Percentiles rank a stretch among this genome's conserved stretches.
Conservation (phyloP, 2,797 vertebrate species). For the Syngnathus rostellatus region DNA sequence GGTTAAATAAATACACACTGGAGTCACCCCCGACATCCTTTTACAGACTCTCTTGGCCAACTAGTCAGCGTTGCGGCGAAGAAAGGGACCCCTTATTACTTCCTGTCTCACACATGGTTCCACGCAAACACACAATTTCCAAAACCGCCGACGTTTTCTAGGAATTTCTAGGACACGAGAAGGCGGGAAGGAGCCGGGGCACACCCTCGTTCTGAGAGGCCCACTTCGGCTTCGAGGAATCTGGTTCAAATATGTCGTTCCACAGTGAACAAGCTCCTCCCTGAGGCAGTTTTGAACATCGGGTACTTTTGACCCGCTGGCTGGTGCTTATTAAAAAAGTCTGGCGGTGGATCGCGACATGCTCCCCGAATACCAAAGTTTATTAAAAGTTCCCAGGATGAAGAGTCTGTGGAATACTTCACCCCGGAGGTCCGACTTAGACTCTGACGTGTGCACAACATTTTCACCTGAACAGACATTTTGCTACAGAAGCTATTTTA, state of each 20-base stretch:
- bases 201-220: conserved; percentile 25
- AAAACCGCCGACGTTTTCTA: not conserved
- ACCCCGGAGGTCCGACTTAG: too few relatives aligned
- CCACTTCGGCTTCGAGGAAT: conserved; percentile 41
- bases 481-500: too few relatives aligned
- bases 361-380: not conserved
- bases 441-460: conserved; percentile 16
- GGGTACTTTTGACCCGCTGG: not conserved
- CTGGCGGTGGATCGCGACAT: not conserved
- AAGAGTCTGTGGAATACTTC: not conserved
- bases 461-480: conserved; percentile 30
- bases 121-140: conserved; percentile 50
- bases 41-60: conserved; percentile 55
- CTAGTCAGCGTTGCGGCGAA: conserved; percentile 70
- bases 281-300: not conserved
- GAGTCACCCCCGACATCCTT: not conserved
- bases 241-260: conserved; percentile 20
- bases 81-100: conserved; percentile 60
- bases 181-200: not conserved
- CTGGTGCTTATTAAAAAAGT: not conserved
- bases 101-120: conserved; percentile 58
- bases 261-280: not conserved
- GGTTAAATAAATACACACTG: conserved; percentile 3
- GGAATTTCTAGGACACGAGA: not conserved
- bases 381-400: not conserved